phyloP scores from a whole-genome alignment of 2,888 invertebrate species.

The Calameuta pallipes region DNA sequence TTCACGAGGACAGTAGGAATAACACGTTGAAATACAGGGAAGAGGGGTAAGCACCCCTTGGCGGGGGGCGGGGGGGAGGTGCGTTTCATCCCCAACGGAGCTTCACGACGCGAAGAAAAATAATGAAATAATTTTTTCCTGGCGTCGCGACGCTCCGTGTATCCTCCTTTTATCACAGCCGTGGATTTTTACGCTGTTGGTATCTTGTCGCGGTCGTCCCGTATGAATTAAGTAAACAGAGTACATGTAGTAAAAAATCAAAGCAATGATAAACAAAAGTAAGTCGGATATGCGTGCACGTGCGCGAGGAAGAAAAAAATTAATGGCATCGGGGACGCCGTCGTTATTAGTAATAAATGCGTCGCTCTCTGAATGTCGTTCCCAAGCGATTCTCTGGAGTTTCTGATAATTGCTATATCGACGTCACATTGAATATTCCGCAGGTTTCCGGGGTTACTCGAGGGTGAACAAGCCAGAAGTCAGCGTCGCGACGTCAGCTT shows the following conservation, averaged over 20 bases:
- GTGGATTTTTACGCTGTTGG: not conserved
- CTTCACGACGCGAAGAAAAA: not conserved
- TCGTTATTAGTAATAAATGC: conserved; percentile 5
- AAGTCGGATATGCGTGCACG: too few relatives aligned
- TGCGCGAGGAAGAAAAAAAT: too few relatives aligned
- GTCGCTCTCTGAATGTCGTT: not conserved
- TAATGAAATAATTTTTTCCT: not conserved
- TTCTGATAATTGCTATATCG: not conserved
- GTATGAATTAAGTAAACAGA: not conserved
- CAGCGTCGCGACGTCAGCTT: not conserved
- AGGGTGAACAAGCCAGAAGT: not conserved
- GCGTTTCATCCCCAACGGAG: too few relatives aligned
- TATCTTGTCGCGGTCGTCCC: not conserved
- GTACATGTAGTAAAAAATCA: too few relatives aligned
- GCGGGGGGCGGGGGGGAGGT: too few relatives aligned
- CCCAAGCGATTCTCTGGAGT: not conserved
- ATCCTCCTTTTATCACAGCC: not conserved
- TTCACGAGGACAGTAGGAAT: too few relatives aligned
- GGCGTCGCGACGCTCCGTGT: not conserved
- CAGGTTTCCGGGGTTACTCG: not conserved
- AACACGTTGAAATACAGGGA: too few relatives aligned
- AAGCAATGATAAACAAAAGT: too few relatives aligned
- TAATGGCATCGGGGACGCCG: not conserved
- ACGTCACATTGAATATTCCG: conserved; percentile 6
- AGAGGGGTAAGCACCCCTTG: too few relatives aligned